These are phyloP conservation scores for Thymallus thymallus DNA, from an alignment of 2,113 vertebrate species.

Conservation along the genomic window DNA sequence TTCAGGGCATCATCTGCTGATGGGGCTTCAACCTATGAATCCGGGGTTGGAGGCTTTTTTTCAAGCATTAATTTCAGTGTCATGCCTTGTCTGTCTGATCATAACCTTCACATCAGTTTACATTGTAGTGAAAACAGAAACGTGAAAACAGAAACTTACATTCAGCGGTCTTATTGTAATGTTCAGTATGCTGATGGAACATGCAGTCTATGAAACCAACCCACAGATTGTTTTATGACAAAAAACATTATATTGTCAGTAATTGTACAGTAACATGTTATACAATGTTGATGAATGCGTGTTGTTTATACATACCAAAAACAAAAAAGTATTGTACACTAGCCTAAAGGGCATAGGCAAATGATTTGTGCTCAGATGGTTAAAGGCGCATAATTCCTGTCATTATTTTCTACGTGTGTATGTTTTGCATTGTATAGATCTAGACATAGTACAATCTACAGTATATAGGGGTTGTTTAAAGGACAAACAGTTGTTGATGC, in stretches of 20 bases:
- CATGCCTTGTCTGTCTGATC: neutral
- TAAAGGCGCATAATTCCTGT: neutral
- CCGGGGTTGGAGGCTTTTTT: no score
- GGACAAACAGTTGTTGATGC: no score
- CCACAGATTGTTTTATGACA: neutral
- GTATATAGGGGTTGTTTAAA: no score
- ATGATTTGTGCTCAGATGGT: neutral
- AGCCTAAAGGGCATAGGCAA: neutral
- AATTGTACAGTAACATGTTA: neutral
- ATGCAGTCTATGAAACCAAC: neutral
- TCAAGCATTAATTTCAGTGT: no score
- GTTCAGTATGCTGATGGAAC: neutral
- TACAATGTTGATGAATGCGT: neutral
- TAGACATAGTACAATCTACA: no score
- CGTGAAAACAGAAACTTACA: no score
- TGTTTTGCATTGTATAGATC: neutral
- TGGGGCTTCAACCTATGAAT: neutral
- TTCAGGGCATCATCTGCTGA: conserved; percentile 9
- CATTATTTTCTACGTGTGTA: neutral
- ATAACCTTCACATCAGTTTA: neutral
- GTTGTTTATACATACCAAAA: neutral
- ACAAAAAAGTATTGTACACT: neutral
- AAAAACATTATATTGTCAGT: neutral
- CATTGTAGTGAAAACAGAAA: neutral
- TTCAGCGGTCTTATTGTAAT: neutral